Evolutionary conservation across 2,113 vertebrate genomes (phyloP).

Genomic region (Scopus umbretta): DNA sequence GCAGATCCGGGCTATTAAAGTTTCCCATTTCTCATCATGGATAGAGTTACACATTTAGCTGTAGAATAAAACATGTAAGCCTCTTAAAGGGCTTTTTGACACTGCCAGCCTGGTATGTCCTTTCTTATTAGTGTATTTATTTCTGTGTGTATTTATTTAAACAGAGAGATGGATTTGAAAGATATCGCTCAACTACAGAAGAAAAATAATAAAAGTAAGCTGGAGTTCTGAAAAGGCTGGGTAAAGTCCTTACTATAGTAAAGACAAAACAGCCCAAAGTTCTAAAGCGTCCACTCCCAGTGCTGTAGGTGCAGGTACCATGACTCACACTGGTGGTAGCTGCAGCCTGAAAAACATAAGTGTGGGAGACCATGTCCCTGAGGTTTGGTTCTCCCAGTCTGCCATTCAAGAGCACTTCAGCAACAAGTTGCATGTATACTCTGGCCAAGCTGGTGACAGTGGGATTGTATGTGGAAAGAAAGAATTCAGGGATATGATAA

Average conservation of each 20-base stretch:
- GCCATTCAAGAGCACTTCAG: not conserved
- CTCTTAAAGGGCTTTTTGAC: not conserved
- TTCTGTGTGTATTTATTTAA: conserved; percentile 2
- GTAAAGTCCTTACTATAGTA: not conserved
- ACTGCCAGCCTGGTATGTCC: not conserved
- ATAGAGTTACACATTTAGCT: not conserved
- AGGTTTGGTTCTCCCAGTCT: not conserved
- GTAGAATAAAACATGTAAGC: not conserved
- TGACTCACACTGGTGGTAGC: not conserved
- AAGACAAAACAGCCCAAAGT: not conserved
- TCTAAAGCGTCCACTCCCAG: not conserved
- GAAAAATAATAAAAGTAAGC: not conserved
- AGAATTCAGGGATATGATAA: not conserved
- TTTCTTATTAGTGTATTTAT: not conserved
- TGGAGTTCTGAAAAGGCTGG: not conserved
- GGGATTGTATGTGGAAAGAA: not conserved
- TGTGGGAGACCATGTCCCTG: not conserved
- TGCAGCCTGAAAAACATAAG: not conserved
- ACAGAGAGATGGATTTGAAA: not conserved
- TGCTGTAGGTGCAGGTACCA: not conserved
- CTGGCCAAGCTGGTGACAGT: not conserved
- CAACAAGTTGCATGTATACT: not conserved
- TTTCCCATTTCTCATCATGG: not conserved
- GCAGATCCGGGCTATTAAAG: not conserved
- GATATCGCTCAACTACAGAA: not conserved